phyloP scores from a whole-genome alignment of 1,140 invertebrate genomes.

The Papilio dardanus region DNA sequence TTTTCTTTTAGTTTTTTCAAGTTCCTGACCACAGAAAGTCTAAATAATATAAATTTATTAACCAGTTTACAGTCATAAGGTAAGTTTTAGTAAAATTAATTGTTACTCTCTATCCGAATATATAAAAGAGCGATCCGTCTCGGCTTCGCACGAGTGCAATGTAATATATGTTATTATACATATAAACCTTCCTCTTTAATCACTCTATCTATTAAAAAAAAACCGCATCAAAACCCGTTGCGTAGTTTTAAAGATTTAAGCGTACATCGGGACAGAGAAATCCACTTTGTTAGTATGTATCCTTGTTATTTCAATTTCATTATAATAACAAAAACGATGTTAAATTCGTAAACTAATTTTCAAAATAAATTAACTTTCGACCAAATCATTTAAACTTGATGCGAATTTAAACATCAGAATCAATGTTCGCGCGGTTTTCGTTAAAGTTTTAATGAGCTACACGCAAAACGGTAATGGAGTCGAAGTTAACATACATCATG shows the following conservation, averaged over 20 bases:
- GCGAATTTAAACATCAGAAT: neutral
- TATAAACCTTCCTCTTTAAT: too few species aligned
- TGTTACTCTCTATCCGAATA: too few species aligned
- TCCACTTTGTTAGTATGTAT: too few species aligned
- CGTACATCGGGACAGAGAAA: too few species aligned
- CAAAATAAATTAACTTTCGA: conserved; percentile 8
- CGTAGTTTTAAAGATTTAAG: too few species aligned
- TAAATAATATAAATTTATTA: neutral
- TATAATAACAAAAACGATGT: neutral
- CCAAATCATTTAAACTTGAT: conserved; percentile 12
- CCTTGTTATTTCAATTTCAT: neutral
- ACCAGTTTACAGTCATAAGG: too few species aligned
- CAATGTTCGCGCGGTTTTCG: neutral
- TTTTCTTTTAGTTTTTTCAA: neutral
- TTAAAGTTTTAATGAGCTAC: conserved; percentile 6
- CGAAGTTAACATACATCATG: neutral
- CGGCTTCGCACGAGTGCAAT: too few species aligned
- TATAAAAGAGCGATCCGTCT: too few species aligned
- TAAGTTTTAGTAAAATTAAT: too few species aligned
- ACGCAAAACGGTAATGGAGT: neutral
- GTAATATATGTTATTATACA: too few species aligned
- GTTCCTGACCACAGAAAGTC: neutral
- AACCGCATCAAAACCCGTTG: too few species aligned
- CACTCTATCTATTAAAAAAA: too few species aligned
- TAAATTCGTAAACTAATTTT: conserved; percentile 7